Evolutionary conservation across 2,113 vertebrate genomes (phyloP), one percentile per base, ranked within the genome.

Genomic region (Mola mola): DNA sequence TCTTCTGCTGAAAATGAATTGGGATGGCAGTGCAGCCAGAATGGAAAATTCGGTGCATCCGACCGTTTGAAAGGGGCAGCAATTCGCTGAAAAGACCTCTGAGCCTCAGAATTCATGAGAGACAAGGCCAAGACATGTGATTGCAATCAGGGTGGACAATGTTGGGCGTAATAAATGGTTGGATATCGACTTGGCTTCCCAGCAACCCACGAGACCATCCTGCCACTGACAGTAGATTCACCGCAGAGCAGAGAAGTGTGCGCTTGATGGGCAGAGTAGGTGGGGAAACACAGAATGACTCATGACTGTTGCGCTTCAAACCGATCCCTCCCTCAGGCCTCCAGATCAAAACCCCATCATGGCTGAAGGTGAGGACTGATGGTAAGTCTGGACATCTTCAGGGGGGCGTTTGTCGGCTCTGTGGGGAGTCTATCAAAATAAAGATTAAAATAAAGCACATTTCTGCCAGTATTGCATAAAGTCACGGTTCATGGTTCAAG

Each of bases 311-410:
- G 58, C 44, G 66, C 51, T 68, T 86, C 72, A 72, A 79, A 85
- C 87, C 82, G 61, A 83, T 86, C 77, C 79, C 69, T 86, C 86
- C 85, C 79, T 66, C 76, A 71, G 78, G 78, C 72, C 41, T 50
- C 42, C 55, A 83, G 83, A 90, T 88, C 88, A 89, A 87, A 87
- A 86, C 78, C 82, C 75, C 78, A 88, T 89, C 80, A 89, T 60
- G 56, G 69, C 31, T 15, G n/a, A 46, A 79, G 85, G 79, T 87
- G 72, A 78, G 47, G 66, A 55, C 64, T 52, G 72, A 85, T 69
- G 67, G 77, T 79, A 81, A 81, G 52, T 65, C 15, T 1, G 5
- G 19, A 25, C 60, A 61, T 53, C 67, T 52, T 78, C 72, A 53
- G 19, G 22, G 17, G 41, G 62, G 34, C 48, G 55, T 44, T 34